A percentile compares a stretch with the other conserved stretches of the same genome.
Conservation (phyloP, 2,113 vertebrate genomes). For the Felis catus region DNA sequence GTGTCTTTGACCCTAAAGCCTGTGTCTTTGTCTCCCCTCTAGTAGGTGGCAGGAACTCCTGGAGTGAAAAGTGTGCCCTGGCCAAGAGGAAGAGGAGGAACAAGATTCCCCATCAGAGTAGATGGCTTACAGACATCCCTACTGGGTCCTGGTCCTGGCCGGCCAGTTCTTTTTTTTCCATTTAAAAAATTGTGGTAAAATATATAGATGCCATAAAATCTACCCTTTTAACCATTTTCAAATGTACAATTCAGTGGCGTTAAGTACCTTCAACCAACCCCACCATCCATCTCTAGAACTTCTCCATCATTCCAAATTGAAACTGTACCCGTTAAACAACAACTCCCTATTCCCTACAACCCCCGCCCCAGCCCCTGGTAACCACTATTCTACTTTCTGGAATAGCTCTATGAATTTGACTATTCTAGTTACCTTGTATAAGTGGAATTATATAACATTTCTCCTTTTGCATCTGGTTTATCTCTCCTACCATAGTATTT, state of each 20-base stretch:
- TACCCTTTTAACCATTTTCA: neutral
- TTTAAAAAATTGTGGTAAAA: neutral
- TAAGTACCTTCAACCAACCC: neutral
- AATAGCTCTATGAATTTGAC: neutral
- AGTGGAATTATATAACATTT: neutral
- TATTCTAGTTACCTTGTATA: neutral
- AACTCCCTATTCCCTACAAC: neutral
- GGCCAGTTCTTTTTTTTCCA: neutral
- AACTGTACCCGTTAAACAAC: neutral
- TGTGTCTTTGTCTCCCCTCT: neutral
- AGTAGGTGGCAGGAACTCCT: neutral
- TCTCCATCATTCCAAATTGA: neutral
- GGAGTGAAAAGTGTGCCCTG: neutral
- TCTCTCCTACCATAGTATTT: neutral
- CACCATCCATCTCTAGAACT: neutral
- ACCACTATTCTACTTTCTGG: neutral
- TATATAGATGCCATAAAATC: neutral
- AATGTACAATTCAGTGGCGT: neutral
- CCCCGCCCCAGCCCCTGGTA: neutral
- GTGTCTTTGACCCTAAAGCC: neutral
- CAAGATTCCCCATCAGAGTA: neutral
- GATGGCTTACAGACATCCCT: neutral
- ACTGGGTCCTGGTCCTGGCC: neutral
- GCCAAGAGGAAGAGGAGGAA: neutral
- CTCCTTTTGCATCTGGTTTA: neutral